Base-by-base conservation (phyloP, 37 sponge, comb jelly and placozoan species). In the Cliona cf. orientalis region DNA sequence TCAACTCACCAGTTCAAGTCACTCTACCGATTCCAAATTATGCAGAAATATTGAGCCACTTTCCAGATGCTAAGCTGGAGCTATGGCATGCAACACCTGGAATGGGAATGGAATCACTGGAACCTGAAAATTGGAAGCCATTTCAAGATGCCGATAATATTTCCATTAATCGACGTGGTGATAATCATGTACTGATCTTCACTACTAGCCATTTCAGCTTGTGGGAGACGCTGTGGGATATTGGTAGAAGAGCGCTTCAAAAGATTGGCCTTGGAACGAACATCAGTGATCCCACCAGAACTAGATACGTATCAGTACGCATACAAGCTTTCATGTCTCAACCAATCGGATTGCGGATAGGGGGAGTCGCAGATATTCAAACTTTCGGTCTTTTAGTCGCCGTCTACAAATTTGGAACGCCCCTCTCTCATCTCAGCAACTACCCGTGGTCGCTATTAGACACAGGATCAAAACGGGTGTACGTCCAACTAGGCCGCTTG, bases 341-440 rank as follows among this genome's bases (percentile, higher is more conserved):
- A 32, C 89, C 83, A 32, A 67, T 49, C 5, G 26, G 31, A 37
- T n/a, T n/a, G n/a, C n/a, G n/a, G n/a, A n/a, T n/a, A n/a, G n/a
- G n/a, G n/a, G n/a, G n/a, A n/a, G n/a, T n/a, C n/a, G n/a, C n/a
- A n/a, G 29, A 66, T 21, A 39, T 58, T 44, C 45, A 36, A 1
- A 71, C 78, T 11, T 81, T 75, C 58, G 78, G 71, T 2, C 71
- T 88, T 32, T 44, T 66, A 0, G 78, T 88, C 64, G 64, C 72
- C 36, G 80, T 86, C 29, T 88, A 75, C 72, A 75, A 76, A 65
- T 88, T 88, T 82, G 89, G 89, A 1, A 78, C 81, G 0, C 88
- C 88, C 12, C 71, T 88, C 23, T 32, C 22, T 19, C 28, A n/a
- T 39, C 53, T 76, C 26, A 22, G 77, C 45, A 88, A 88, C 78